Percentiles rank a stretch among this genome's conserved stretches.
Conservation (phyloP, 2,113 vertebrate species). For the Panurus biarmicus region DNA sequence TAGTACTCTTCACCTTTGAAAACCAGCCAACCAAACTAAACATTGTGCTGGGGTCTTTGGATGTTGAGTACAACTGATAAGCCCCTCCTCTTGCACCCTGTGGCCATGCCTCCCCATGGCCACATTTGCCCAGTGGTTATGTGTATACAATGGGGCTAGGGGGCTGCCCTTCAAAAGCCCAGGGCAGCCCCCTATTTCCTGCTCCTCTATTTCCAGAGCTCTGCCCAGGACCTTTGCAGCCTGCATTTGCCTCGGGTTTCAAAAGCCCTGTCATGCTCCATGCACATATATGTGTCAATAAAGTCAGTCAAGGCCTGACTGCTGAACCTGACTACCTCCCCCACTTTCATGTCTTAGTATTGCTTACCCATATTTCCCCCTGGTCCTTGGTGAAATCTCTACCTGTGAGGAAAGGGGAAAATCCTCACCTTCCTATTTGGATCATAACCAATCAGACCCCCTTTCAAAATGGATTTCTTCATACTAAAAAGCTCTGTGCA, state of each 20-base stretch:
- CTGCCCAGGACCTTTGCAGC: not conserved
- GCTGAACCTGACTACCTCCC: not conserved
- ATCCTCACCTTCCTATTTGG: not conserved
- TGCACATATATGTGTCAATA: not conserved
- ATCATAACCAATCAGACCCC: not conserved
- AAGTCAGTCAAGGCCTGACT: not conserved
- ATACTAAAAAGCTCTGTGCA: not conserved
- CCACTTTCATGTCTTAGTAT: not conserved
- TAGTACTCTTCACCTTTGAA: not conserved
- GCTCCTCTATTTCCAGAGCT: not conserved
- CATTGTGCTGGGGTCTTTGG: not conserved
- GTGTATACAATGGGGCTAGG: rapidly evolving
- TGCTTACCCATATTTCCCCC: not conserved
- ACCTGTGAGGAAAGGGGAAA: not conserved
- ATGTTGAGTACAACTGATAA: rapidly evolving
- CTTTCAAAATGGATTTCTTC: conserved; percentile 49
- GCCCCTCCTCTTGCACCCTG: rapidly evolving
- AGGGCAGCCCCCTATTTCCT: too few relatives aligned
- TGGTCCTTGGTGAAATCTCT: not conserved
- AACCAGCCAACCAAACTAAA: not conserved
- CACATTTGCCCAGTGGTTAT: not conserved
- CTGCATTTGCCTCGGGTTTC: not conserved
- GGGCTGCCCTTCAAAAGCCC: not conserved
- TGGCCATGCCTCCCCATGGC: not conserved
- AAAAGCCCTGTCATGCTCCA: not conserved